Conservation (phyloP, 2,888 invertebrate genomes). For the Subacronicta megacephala region DNA sequence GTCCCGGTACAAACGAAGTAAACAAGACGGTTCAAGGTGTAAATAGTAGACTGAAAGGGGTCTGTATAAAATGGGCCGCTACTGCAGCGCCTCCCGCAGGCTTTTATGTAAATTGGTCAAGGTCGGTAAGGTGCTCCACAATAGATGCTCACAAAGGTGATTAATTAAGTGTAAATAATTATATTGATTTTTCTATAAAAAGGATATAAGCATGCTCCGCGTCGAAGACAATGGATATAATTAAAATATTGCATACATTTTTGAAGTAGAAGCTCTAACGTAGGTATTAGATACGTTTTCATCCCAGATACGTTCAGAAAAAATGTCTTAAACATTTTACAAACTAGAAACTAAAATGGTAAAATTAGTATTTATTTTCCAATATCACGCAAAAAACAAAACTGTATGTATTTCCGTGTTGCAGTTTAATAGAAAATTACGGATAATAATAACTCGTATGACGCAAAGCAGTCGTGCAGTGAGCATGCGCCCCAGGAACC, state of each 20-base stretch:
- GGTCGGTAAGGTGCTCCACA: constrained; percentile 62
- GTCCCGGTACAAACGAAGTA: constrained; percentile 19
- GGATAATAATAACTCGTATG: constrained; percentile 67
- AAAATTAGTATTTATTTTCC: no score
- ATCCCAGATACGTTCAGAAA: no score
- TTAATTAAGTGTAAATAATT: constrained; percentile 31
- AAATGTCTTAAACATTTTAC: no score
- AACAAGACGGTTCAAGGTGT: constrained; percentile 26
- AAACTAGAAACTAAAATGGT: no score
- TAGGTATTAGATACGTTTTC: background rate
- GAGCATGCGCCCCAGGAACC: constrained; percentile 67
- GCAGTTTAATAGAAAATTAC: constrained; percentile 46
- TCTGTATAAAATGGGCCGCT: constrained; percentile 62
- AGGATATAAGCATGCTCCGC: constrained; percentile 16
- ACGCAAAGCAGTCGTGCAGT: constrained; percentile 66
- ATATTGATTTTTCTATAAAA: constrained; percentile 1
- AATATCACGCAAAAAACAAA: no score
- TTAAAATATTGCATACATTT: background rate
- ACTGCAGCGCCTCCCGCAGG: constrained; percentile 74
- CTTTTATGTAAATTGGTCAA: constrained; percentile 73
- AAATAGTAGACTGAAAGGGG: constrained; percentile 45
- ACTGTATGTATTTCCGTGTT: constrained; percentile 26
- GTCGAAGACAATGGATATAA: constrained; percentile 4
- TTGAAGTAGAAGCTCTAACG: background rate
- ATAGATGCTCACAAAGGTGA: constrained; percentile 49